Evolutionary conservation across 2,888 invertebrate genomes (phyloP), one percentile per base, ranked within the genome.

Genomic region (Lycophotia porphyrea): DNA sequence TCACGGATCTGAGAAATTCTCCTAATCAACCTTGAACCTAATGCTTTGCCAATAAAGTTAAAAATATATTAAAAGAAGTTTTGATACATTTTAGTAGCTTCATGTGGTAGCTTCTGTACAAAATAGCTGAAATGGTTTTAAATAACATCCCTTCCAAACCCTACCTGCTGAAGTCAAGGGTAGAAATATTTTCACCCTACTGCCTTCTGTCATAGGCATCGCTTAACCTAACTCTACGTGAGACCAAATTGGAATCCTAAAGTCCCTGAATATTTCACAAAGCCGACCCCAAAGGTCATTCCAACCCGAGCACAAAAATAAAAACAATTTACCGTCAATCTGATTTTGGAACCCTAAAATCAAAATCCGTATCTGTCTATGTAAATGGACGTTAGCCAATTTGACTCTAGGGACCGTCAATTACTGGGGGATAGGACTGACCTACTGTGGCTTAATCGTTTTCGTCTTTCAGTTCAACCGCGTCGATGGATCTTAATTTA

Each of bases 401-500:
- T 80, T 80, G 69, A 80, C 63, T 84, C 58, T 39, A 27, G 78
- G 66, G 85, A 73, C 63, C 36, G 73, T 76, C 81, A 82, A 86
- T 88, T 85, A 84, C 76, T 69, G 47, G 55, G 34, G 66, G 52
- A 49, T 70, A 58, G 60, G 21, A 67, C 67, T 86, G 78, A 81
- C 76, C 82, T 65, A 79, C 67, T 71, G 72, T n/a, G 71, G 58
- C 60, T 81, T 84, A 82, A 87, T 84, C 79, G 76, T 68, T 80
- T 80, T 79, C 69, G 77, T 81, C 84, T 82, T 88, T 79, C 77
- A 81, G 81, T 87, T 44, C 71, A 67, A 76, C 76, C 63, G 67
- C 67, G 80, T 74, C 84, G 82, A 87, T 89, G 77, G 65, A 72
- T 82, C 84, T 85, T 86, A 81, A 87, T 87, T 85, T 78, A 80